Conservation (phyloP, 2,113 vertebrate species). For the Istiophorus platypterus region DNA sequence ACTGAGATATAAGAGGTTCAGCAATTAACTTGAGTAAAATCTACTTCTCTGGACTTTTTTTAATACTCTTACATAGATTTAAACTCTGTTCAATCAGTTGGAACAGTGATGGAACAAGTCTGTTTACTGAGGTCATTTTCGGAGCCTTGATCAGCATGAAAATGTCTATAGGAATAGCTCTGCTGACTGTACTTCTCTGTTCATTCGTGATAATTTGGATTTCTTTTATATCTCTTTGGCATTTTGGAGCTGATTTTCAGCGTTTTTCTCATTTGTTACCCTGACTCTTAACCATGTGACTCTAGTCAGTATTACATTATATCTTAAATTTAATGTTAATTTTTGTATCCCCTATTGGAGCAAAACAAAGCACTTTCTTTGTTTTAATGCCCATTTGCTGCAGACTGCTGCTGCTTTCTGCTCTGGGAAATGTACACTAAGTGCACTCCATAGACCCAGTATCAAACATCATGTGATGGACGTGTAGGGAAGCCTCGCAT, state of each 20-base stretch:
- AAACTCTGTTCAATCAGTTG: too few species aligned
- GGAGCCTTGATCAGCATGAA: background rate
- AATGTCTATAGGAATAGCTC: background rate
- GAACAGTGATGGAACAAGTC: too few species aligned
- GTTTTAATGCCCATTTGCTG: slow-evolving; percentile 39
- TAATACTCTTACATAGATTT: background rate
- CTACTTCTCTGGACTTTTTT: background rate
- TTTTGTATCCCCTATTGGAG: slow-evolving; percentile 14
- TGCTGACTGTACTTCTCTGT: background rate
- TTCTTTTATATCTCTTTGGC: background rate
- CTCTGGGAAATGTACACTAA: slow-evolving; percentile 30
- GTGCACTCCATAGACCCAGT: slow-evolving; percentile 28
- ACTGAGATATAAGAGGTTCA: slow-evolving; percentile 2
- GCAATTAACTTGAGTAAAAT: slow-evolving; percentile 9
- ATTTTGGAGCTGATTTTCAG: background rate
- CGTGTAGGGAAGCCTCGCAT: background rate
- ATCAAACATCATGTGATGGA: slow-evolving; percentile 23
- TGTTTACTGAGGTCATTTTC: background rate
- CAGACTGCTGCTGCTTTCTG: slow-evolving; percentile 24
- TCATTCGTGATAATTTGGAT: background rate
- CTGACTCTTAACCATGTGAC: background rate
- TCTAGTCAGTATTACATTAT: background rate
- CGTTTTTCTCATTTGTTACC: background rate
- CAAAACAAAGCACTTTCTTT: slow-evolving; percentile 35
- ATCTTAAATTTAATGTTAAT: slow-evolving; percentile 13